Evolutionary conservation across 2,797 vertebrate species (phyloP).

Genomic region (Rhinatrema bivittatum): DNA sequence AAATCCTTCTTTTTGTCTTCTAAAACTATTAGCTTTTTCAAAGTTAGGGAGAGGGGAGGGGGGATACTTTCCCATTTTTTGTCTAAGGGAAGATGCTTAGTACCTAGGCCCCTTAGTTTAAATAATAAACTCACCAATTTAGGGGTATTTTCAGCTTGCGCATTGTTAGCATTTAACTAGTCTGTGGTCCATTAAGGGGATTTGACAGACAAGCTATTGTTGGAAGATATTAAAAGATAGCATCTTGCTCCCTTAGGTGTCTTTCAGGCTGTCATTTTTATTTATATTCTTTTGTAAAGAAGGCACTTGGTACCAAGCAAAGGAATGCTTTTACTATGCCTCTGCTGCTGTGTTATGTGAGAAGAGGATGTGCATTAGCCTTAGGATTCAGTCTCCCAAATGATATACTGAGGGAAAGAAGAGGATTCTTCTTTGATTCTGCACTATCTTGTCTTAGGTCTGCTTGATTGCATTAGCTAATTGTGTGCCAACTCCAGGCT

Average conservation of each 20-base stretch:
- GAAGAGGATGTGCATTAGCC: no score
- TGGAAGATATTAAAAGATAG: conserved; percentile 6
- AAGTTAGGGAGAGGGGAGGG: not conserved
- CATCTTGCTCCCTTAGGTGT: conserved; percentile 15
- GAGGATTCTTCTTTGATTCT: no score
- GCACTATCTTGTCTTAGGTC: conserved; percentile 3
- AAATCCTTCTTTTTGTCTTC: not conserved
- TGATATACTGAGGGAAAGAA: conserved; percentile 17
- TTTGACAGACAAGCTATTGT: conserved; percentile 4
- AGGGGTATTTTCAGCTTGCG: no score
- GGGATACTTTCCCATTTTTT: no score
- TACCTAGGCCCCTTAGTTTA: no score
- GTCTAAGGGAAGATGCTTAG: conserved; percentile 1
- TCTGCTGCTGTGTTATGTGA: no score
- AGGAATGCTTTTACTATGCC: not conserved
- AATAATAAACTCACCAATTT: no score
- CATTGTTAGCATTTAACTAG: no score
- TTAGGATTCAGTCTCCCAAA: no score
- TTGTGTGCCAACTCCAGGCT: conserved; percentile 19
- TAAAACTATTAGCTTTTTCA: conserved; percentile 1
- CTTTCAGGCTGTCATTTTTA: conserved; percentile 11
- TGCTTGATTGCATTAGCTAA: conserved; percentile 3
- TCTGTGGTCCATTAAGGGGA: no score
- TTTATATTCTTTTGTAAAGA: no score
- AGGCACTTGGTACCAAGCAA: not conserved